These are phyloP conservation scores for Parnassius orleans DNA, from an alignment of 2,888 invertebrate genomes.

Conservation along the genomic window DNA sequence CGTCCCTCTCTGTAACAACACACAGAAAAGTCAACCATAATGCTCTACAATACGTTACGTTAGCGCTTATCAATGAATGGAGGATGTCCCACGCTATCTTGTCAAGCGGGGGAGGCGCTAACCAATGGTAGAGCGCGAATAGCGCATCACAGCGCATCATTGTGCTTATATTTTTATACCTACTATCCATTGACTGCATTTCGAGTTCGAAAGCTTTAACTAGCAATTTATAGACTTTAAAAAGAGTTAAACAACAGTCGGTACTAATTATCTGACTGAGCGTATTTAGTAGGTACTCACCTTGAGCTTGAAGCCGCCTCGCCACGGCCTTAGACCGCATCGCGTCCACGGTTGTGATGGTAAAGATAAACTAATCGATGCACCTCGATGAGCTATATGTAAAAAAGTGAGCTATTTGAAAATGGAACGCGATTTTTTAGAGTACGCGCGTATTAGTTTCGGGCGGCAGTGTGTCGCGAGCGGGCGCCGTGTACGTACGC, in stretches of 20 bases:
- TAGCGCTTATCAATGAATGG: conserved; percentile 42
- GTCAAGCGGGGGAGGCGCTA: conserved; percentile 75
- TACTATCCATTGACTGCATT: conserved; percentile 40
- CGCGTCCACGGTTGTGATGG: conserved; percentile 59
- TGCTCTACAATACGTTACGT: conserved; percentile 32
- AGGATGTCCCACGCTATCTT: conserved; percentile 78
- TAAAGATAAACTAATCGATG: conserved; percentile 64
- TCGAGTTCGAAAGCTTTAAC: neutral
- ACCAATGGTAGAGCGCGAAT: conserved; percentile 61
- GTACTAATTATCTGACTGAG: neutral
- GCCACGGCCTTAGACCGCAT: conserved; percentile 88
- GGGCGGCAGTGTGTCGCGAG: conserved; percentile 60
- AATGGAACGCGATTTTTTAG: conserved; percentile 39
- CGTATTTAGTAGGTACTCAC: conserved; percentile 56
- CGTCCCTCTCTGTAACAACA: conserved; percentile 60
- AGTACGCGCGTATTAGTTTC: conserved; percentile 47
- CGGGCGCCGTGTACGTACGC: conserved; percentile 59
- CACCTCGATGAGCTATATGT: conserved; percentile 37
- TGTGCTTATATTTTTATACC: conserved; percentile 66
- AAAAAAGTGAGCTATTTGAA: conserved; percentile 57
- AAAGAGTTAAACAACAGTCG: neutral
- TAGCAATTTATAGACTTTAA: neutral
- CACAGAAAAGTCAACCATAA: conserved; percentile 46
- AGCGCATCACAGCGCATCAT: conserved; percentile 77
- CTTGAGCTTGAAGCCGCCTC: conserved; percentile 85